phyloP scores from a whole-genome alignment of 2,113 vertebrate species.

The Toxostoma redivivum region DNA sequence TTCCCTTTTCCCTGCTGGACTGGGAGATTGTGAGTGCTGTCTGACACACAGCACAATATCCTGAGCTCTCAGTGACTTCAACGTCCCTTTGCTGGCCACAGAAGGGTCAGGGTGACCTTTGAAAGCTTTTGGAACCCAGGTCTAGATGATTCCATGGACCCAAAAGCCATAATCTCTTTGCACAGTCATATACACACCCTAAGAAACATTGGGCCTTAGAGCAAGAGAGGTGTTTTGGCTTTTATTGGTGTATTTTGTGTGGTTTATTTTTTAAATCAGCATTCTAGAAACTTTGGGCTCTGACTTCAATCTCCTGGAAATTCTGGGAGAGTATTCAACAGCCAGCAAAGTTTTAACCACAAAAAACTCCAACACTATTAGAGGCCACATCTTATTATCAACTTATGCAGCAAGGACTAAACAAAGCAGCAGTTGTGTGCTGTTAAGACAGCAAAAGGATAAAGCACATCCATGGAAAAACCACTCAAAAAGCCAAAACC shows the following conservation, averaged over 20 bases:
- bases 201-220: neutral
- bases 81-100: neutral
- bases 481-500: neutral
- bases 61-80: neutral
- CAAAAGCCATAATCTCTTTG: neutral
- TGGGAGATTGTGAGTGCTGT: neutral
- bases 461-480: neutral
- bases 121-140: neutral
- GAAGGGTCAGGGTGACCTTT: conserved; percentile 16
- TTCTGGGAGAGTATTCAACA: neutral
- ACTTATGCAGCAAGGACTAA: fast-evolving
- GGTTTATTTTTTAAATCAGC: neutral
- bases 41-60: neutral
- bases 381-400: neutral
- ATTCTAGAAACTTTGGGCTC: neutral
- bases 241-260: neutral
- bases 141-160: neutral
- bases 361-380: neutral
- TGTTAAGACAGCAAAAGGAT: neutral
- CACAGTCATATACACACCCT: neutral
- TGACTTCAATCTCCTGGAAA: neutral
- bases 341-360: neutral
- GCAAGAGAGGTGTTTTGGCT: neutral
- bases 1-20: neutral
- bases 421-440: neutral